Evolutionary conservation across 2,797 vertebrate species (phyloP), one percentile per base, ranked within the genome.

Genomic region (Yasuhikotakia modesta): DNA sequence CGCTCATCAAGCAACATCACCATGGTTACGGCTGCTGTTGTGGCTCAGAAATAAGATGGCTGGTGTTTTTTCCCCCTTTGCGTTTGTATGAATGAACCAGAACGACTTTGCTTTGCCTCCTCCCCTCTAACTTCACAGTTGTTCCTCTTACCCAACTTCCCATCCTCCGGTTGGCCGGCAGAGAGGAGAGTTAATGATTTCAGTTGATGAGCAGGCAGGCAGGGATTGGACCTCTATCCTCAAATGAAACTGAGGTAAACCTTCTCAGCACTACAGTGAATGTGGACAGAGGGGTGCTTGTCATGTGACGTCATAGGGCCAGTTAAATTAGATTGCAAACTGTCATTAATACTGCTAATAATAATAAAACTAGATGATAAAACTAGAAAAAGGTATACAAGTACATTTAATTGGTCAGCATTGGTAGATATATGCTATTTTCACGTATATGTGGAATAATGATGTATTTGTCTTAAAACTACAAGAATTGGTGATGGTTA

Each of bases 21-120:
- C 90, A 92, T 94, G 87, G 91, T 90, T 92, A 93, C 90, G 86
- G 89, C 91, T 90, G 90, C 91, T 92, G 91, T 93, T 93, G 90
- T 88, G 83, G 91, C 87, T 91, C 86, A 89, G 89, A 90, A 92
- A 90, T 91, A 92, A 92, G 90, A 94, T 92, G 90, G 91, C 90
- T 90, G 91, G 32, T 68, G 64, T 79, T 81, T 74, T 73, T 70
- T 82, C 72, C 73, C 27, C 78, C 22, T 76, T 60, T 60, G 79
- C 52, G 89, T 90, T 89, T 86, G 88, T 90, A 82, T 91, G 88
- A 88, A 86, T 91, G 91, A 91, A 91, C 84, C 87, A 87, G 87
- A 90, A 85, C 87, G 91, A 52, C 70, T 58, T 48, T 5, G 8
- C 39, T 61, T 58, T 22, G 7, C 21, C 43, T 30, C 58, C 76